Conservation (phyloP, 2,888 invertebrate species). For the Ditylenchus weischeri region DNA sequence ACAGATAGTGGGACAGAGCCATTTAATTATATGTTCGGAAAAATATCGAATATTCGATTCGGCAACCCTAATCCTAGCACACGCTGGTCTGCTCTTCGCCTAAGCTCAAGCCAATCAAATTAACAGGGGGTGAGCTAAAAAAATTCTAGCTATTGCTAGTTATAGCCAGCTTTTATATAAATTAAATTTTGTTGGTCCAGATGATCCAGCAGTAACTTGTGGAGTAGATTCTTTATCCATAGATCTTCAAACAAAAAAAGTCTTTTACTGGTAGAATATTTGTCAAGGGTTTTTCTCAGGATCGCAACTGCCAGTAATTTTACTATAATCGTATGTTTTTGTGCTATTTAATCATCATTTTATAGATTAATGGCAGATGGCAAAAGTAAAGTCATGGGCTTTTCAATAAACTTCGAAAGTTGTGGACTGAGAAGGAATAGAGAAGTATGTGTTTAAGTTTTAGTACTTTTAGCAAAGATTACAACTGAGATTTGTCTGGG, state of each 20-base stretch:
- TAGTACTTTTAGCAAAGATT: not conserved
- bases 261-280: slow-evolving; percentile 55
- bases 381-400: slow-evolving; percentile 30
- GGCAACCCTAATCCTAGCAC: no score
- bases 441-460: slow-evolving; percentile 31
- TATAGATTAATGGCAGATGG: slow-evolving; percentile 21
- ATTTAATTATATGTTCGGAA: no score
- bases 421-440: slow-evolving; percentile 53
- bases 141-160: no score
- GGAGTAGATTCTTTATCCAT: slow-evolving; percentile 49
- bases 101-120: no score
- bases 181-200: slow-evolving; percentile 28
- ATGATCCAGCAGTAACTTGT: slow-evolving; percentile 53
- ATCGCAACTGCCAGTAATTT: slow-evolving; percentile 29
- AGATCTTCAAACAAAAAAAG: slow-evolving; percentile 47
- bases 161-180: no score
- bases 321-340: no score
- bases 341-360: no score
- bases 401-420: slow-evolving; percentile 50
- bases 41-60: no score
- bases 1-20: no score
- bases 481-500: no score
- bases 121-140: no score
- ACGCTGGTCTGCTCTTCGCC: no score
- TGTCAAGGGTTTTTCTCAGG: slow-evolving; percentile 52